Evolutionary conservation across 1,140 invertebrate species (phyloP), one percentile per base, ranked within the genome.

Genomic region (Papilio helenus): DNA sequence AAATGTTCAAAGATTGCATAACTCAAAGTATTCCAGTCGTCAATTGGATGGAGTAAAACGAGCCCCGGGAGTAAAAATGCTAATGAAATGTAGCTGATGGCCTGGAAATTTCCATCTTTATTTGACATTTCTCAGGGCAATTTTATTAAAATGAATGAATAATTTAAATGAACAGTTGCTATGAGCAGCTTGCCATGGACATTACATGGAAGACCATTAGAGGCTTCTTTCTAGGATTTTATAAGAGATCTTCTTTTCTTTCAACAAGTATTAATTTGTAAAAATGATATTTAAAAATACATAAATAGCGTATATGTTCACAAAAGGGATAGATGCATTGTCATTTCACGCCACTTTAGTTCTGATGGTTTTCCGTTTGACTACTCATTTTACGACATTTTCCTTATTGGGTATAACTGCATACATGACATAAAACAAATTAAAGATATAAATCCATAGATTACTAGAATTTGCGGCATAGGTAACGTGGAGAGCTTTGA

Each of bases 31-130:
- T 68, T 68, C 26, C 61, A 68, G 61, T 68, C 61, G 14, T 68
- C 61, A 68, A 68, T 68, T 68, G 61, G 61, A 68, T 68, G 23
- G 29, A 26, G 61, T 68, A 68, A 68, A 34, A 68, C 61, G 61
- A 68, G 61, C 61, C 61, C 14, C 61, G 61, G 26, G 61, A 29
- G 26, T 68, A 68, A 68, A 68, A 68, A 68, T 68, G 61, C 61
- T 68, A 68, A 68, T 68, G 61, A 68, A 68, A 68, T 68, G 61
- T 68, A 29, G 23, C 61, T 68, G 61, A 68, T 68, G 61, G 61
- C 23, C 34, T 68, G 61, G 23, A 68, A 68, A 68, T 68, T 68
- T 68, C 26, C 61, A 68, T 68, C 61, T 68, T 68, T 68, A 68
- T 68, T 68, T 68, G 61, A 29, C 61, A 68, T 34, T 34, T 29